A percentile compares a stretch with the other conserved stretches of the same genome.
These are phyloP conservation scores for Stegodyphus mimosarum DNA, from an alignment of 1,140 invertebrate genomes.

Conservation along the genomic window DNA sequence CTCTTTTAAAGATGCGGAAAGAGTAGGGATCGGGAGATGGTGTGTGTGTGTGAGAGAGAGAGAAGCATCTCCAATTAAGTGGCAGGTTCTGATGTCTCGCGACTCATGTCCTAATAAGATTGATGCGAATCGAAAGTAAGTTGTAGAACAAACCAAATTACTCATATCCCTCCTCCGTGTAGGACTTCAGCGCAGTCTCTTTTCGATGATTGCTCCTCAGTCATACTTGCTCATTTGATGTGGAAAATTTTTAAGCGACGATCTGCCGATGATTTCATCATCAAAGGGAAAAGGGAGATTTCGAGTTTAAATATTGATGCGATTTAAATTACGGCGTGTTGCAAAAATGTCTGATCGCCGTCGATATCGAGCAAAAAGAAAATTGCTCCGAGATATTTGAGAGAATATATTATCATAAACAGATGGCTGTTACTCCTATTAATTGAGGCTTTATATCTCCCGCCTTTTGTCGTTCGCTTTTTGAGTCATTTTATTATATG, in stretches of 20 bases:
- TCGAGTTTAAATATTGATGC: slow-evolving; percentile 15
- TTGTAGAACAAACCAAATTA: slow-evolving; percentile 60
- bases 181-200: slow-evolving; percentile 3
- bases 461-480: no score
- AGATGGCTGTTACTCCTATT: no score
- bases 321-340: slow-evolving; percentile 16
- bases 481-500: no score
- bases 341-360: neutral
- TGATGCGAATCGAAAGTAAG: slow-evolving; percentile 59
- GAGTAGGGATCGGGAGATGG: neutral
- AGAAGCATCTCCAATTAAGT: slow-evolving; percentile 56
- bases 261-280: neutral
- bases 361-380: neutral
- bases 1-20: slow-evolving; percentile 54
- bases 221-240: neutral
- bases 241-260: slow-evolving; percentile 20
- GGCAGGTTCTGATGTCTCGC: slow-evolving; percentile 49
- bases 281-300: neutral
- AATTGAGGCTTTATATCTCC: no score
- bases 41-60: slow-evolving; percentile 3
- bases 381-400: neutral
- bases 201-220: slow-evolving; percentile 14
- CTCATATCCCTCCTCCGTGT: slow-evolving; percentile 31
- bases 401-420: neutral
- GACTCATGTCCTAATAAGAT: slow-evolving; percentile 53